Percentiles rank a stretch among this genome's conserved stretches.
Conservation (phyloP, 2,888 invertebrate genomes). For the Polylopha cassiicola region DNA sequence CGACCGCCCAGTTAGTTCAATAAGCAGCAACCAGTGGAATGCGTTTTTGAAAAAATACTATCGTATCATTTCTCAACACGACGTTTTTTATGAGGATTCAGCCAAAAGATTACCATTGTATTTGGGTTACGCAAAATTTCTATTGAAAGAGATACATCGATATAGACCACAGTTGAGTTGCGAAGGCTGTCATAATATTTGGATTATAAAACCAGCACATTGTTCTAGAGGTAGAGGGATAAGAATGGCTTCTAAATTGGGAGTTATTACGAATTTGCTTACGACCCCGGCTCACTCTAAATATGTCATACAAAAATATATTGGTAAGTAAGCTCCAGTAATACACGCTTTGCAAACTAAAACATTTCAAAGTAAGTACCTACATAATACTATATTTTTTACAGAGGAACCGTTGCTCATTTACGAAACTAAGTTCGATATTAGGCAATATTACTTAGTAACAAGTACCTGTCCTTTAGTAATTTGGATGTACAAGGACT, state of each 20-base stretch:
- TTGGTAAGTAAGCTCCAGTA: conserved; percentile 76
- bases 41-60: conserved; percentile 81
- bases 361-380: not conserved
- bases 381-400: conserved; percentile 36
- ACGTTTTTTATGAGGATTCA: conserved; percentile 63
- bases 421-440: conserved; percentile 92
- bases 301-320: conserved; percentile 93
- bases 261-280: conserved; percentile 82
- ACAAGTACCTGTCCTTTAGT: conserved; percentile 86
- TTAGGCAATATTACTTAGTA: conserved; percentile 92
- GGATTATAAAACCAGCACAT: conserved; percentile 93
- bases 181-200: conserved; percentile 90
- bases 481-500: conserved; percentile 91
- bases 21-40: conserved; percentile 80
- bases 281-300: conserved; percentile 75
- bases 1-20: conserved; percentile 59
- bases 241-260: conserved; percentile 84
- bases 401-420: conserved; percentile 88
- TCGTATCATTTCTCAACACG: conserved; percentile 77
- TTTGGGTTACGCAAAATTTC: conserved; percentile 66
- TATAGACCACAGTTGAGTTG: conserved; percentile 80
- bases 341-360: conserved; percentile 1
- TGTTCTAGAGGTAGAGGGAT: conserved; percentile 91
- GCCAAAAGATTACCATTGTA: conserved; percentile 53
- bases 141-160: conserved; percentile 77